Evolutionary conservation across 2,888 invertebrate genomes (phyloP), one percentile per base, ranked within the genome.

Genomic region (Lithophane semibrunnea): DNA sequence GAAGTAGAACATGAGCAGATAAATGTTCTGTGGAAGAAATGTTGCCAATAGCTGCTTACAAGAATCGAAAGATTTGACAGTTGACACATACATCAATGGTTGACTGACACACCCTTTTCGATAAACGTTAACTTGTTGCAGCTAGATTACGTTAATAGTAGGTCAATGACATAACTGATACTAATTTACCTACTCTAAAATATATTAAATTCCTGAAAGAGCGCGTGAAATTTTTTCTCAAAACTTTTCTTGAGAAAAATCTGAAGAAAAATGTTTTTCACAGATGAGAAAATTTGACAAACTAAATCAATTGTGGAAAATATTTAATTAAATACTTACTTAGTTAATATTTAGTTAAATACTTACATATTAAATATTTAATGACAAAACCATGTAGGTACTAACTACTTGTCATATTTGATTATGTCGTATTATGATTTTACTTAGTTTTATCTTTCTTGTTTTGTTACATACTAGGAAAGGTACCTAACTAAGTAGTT

Each of bases 391-490:
- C 4, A 54, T 54, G 24, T 47, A 18, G 8, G 58, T 24, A 16
- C 44, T 9, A 44, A 21, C n/a, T 64, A 24, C 13, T 29, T 4
- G 2, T 37, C 37, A 4, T 3, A 37, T 37, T 37, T 37, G 37
- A 37, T 37, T 37, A 37, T 37, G 37, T 37, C 37, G 3, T 37
- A 37, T 37, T 37, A 37, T 37, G 37, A 5, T 37, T 37, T 37
- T 37, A 37, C 37, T 37, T 37, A 37, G 29, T 44, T 47, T 63
- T 18, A 75, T 44, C 56, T 37, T 47, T 49, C 24, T 77, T 58
- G 18, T 77, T 77, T 65, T 77, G 49, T 77, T 76, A 77, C 56
- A 47, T 21, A 37, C 56, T 65, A 47, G 64, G 16, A 42, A 47
- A 49, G 0, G 16, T 29, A 37, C 37, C 4, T 37, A 24, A 16